A percentile compares a stretch with the other conserved stretches of the same genome.
Evolutionary conservation across 2,797 vertebrate species (phyloP).

Genomic region (Sebastolobus alascanus): DNA sequence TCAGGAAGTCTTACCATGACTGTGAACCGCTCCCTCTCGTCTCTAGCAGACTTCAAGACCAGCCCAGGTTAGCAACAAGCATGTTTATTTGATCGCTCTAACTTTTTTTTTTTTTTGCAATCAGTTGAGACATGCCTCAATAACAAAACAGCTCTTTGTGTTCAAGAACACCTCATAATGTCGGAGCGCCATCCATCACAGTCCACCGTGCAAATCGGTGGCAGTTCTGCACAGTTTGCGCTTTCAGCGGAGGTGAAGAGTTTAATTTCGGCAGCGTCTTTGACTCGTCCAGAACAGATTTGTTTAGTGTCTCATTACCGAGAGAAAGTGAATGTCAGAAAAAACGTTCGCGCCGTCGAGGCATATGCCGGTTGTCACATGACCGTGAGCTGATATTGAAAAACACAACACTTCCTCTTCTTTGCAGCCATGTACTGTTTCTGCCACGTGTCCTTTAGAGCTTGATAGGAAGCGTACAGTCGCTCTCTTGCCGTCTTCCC

Average conservation of each 20-base stretch:
- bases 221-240: constrained; percentile 38
- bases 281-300: constrained; percentile 24
- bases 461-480: constrained; percentile 29
- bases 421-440: constrained; percentile 41
- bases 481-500: constrained; percentile 33
- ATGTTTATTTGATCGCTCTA: constrained; percentile 33
- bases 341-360: constrained; percentile 43
- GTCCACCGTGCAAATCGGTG: constrained; percentile 11
- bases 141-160: constrained; percentile 38
- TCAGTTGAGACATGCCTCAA: constrained; percentile 46
- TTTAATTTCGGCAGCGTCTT: constrained; percentile 18
- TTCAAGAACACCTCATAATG: constrained; percentile 22
- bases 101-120: constrained; percentile 42
- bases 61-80: constrained; percentile 42
- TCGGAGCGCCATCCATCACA: constrained; percentile 40
- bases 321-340: constrained; percentile 58
- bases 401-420: constrained; percentile 55
- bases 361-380: constrained; percentile 57
- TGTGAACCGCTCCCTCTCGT: constrained; percentile 66
- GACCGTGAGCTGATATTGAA: constrained; percentile 50
- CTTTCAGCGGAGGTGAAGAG: constrained; percentile 25
- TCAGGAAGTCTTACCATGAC: constrained; percentile 62
- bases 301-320: constrained; percentile 54
- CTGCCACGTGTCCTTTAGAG: constrained; percentile 50
- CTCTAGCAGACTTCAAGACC: constrained; percentile 40